Percentiles rank a stretch among this genome's conserved stretches.
Conservation (phyloP, 2,888 invertebrate species). For the Tachina fera region DNA sequence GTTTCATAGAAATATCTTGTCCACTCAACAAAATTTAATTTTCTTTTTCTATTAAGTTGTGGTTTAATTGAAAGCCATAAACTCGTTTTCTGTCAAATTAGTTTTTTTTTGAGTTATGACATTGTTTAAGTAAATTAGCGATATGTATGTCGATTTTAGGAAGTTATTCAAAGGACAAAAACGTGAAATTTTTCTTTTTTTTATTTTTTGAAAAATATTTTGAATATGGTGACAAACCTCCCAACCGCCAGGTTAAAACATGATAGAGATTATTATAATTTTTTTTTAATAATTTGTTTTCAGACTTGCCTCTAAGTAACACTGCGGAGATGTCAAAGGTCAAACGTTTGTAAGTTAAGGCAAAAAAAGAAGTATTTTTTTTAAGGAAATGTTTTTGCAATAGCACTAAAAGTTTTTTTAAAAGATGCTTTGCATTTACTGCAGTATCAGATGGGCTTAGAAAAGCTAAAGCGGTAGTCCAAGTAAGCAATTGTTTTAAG, state of each 20-base stretch:
- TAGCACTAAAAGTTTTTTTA: slow-evolving; percentile 15
- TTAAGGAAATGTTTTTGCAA: not conserved
- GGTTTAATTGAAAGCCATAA: too few relatives aligned
- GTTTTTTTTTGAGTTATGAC: too few relatives aligned
- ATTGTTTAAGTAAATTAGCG: too few relatives aligned
- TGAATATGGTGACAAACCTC: slow-evolving; percentile 47
- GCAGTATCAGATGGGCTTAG: slow-evolving; percentile 45
- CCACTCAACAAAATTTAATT: too few relatives aligned
- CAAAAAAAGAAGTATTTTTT: not conserved
- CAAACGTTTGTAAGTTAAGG: slow-evolving; percentile 33
- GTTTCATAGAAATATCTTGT: too few relatives aligned
- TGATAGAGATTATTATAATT: slow-evolving; percentile 6
- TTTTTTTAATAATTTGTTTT: not conserved
- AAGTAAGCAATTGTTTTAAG: slow-evolving; percentile 53
- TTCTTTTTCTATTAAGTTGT: too few relatives aligned
- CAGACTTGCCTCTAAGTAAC: slow-evolving; percentile 34
- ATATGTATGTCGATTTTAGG: too few relatives aligned
- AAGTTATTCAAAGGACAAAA: too few relatives aligned
- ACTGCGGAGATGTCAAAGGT: slow-evolving; percentile 58
- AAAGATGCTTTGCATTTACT: slow-evolving; percentile 26
- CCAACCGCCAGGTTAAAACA: slow-evolving; percentile 39
- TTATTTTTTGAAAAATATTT: slow-evolving; percentile 33
- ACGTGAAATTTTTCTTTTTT: too few relatives aligned
- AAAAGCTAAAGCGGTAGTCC: slow-evolving; percentile 22
- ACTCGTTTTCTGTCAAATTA: too few relatives aligned